Percentiles rank a stretch among this genome's conserved stretches.
phyloP scores from a whole-genome alignment of 2,888 invertebrate species.

The Hypercompe scribonia region DNA sequence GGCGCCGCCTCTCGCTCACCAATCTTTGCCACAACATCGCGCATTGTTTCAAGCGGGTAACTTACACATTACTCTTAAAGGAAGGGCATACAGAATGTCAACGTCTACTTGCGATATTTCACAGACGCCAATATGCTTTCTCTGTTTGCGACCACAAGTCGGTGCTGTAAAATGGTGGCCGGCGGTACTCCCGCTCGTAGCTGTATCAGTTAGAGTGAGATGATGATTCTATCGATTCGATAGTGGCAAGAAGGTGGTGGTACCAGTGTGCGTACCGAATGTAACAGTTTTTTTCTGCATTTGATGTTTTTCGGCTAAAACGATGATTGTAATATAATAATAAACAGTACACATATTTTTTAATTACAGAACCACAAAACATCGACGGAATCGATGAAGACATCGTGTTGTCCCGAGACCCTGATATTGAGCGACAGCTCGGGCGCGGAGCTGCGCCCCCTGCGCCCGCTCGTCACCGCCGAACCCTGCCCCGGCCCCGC shows the following conservation, averaged over 20 bases:
- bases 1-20: slow-evolving; percentile 59
- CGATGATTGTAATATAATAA: not conserved
- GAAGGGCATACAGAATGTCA: not conserved
- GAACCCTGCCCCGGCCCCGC: slow-evolving; percentile 22
- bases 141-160: not conserved
- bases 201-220: not conserved
- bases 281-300: too few species aligned
- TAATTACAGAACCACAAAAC: slow-evolving; percentile 74
- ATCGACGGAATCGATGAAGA: slow-evolving; percentile 79
- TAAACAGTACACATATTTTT: slow-evolving; percentile 9
- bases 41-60: slow-evolving; percentile 77
- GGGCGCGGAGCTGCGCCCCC: slow-evolving; percentile 73
- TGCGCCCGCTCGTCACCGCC: slow-evolving; percentile 45
- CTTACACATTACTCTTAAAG: not conserved
- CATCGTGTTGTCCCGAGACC: slow-evolving; percentile 79
- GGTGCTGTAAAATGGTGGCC: too few species aligned
- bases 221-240: not conserved
- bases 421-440: slow-evolving; percentile 75
- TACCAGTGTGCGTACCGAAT: not conserved
- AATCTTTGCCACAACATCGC: slow-evolving; percentile 68
- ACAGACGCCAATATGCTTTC: not conserved
- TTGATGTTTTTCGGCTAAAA: too few species aligned
- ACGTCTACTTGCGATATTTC: not conserved
- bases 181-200: too few species aligned
- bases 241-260: not conserved